Conservation (phyloP, 2,888 invertebrate genomes). For the Thelaira solivaga region DNA sequence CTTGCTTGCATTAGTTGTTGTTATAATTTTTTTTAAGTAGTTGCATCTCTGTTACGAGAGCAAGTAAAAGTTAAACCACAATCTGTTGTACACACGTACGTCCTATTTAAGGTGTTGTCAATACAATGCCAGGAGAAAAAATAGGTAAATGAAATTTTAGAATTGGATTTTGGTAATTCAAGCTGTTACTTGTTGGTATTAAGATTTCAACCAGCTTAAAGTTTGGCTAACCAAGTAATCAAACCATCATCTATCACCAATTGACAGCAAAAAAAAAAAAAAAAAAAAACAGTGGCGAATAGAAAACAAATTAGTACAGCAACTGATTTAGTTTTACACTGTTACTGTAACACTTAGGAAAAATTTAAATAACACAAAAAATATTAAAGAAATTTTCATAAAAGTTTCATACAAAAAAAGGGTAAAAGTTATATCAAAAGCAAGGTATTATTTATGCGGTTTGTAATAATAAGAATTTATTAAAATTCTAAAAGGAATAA, state of each 20-base stretch:
- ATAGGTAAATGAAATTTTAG: conserved; percentile 36
- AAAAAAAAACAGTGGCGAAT: background rate
- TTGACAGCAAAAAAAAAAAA: background rate
- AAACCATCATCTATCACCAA: conserved; percentile 1
- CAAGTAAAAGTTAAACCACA: conserved; percentile 55
- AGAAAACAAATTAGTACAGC: background rate
- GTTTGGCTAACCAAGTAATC: background rate
- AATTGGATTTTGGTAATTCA: conserved; percentile 33
- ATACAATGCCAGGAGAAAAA: background rate
- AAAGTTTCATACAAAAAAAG: no score
- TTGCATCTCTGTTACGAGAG: background rate
- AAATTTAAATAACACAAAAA: no score
- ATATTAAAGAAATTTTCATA: no score
- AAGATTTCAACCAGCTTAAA: conserved; percentile 20
- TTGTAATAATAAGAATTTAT: no score
- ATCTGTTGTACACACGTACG: background rate
- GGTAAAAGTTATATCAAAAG: no score
- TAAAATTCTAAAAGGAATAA: no score
- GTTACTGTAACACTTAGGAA: no score
- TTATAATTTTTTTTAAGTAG: conserved; percentile 6
- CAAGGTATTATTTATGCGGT: no score
- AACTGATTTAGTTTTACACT: no score
- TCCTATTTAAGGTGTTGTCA: conserved; percentile 17
- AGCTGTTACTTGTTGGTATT: conserved; percentile 37
- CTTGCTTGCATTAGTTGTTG: conserved; percentile 13